Base-by-base conservation (phyloP, 92 coral and sea anemone genomes). In the Isaurus tuberculatus region DNA sequence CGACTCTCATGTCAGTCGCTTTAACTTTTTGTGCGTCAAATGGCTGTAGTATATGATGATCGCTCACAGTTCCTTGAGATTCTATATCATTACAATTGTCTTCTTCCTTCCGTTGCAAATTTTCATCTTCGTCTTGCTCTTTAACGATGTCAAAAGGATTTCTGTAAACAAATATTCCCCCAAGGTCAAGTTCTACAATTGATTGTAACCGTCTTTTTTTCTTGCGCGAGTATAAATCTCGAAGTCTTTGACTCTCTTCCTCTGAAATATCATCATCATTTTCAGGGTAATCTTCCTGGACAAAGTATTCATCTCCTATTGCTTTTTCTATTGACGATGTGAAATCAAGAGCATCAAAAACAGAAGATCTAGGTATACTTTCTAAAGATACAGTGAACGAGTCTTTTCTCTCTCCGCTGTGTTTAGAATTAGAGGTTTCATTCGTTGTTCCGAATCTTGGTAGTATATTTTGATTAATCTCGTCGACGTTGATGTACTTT, bases 281-380 rank as follows among this genome's bases (percentile, higher is more conserved):
- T 30, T 31, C 29, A 0, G 29, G 9, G 13, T 31, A 67, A 46
- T 69, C 14, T 1, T 34, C 48, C 8, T 19, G 1, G 19, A 34
- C 30, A 37, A 69, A 69, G 27, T 37, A 36, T 22, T 69, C 74
- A 69, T 69, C 53, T n/a, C 51, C 74, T 69, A 69, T 69, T 36
- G 51, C 17, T 20, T 69, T 36, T 20, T 69, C 74, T 36, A 29
- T 48, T 48, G 43, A 73, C 29, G 61, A 73, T 19, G 40, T 49
- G n/a, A 73, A 28, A 30, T 29, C 26, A 29, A 73, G 27, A 27
- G 14, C 16, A 31, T 57, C 31, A 53, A 51, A 74, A 11, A 4
- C 14, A 0, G 65, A 51, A n/a, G 42, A n/a, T 17, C 46, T n/a
- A n/a, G n/a, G n/a, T n/a, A n/a, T 29, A 27, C 64, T 32, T 51